Evolutionary conservation across 2,797 vertebrate species (phyloP).

Genomic region (Ptychobarbus kaznakovi): DNA sequence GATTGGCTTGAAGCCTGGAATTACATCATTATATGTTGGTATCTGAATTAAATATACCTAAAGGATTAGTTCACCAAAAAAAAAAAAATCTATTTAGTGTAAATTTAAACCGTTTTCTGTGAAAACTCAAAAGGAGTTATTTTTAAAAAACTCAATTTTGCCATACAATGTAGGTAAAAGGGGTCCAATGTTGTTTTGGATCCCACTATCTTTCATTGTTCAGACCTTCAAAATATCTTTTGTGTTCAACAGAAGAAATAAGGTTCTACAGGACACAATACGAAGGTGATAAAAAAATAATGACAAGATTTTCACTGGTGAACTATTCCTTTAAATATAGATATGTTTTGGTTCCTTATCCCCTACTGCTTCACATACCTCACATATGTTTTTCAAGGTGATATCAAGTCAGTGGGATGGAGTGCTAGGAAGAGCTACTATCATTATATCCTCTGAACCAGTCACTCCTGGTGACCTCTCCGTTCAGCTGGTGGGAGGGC

Average conservation of each 20-base stretch:
- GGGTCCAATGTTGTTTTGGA: not conserved
- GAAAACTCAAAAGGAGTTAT: not conserved
- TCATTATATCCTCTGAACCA: slow-evolving; percentile 73
- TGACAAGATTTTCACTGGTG: not conserved
- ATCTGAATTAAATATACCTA: slow-evolving; percentile 3
- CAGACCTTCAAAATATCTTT: not conserved
- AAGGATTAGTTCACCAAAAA: not conserved
- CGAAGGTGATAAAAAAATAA: not conserved
- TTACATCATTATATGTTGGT: slow-evolving; percentile 74
- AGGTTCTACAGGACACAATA: not conserved
- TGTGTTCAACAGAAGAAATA: not conserved
- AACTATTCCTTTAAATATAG: not conserved
- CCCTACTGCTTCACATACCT: not conserved
- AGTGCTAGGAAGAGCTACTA: slow-evolving; percentile 73
- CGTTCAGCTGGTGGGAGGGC: slow-evolving; percentile 77
- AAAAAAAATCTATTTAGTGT: not conserved
- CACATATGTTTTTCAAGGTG: slow-evolving; percentile 65
- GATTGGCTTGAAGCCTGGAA: slow-evolving; percentile 76
- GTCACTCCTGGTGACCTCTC: slow-evolving; percentile 73
- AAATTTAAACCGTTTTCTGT: not conserved
- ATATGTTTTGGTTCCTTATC: not conserved
- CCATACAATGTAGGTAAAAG: not conserved
- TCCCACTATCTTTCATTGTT: not conserved
- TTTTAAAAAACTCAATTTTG: not conserved
- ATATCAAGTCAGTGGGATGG: slow-evolving; percentile 80